Conservation (phyloP, 2,113 vertebrate species). For the Anoplopoma fimbria region DNA sequence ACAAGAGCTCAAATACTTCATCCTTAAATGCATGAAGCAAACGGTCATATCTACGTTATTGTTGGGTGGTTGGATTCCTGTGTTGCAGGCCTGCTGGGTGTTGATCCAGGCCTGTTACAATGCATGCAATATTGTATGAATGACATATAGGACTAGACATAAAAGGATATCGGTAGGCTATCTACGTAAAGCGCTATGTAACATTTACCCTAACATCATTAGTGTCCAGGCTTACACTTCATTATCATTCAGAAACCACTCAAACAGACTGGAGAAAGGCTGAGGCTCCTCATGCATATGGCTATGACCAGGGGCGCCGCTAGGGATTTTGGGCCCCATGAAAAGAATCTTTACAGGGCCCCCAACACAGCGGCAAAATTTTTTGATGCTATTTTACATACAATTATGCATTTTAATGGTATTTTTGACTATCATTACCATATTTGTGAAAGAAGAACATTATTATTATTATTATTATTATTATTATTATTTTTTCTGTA, state of each 20-base stretch:
- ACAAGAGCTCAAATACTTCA: not conserved
- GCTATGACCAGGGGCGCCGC: no score
- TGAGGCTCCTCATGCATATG: not conserved
- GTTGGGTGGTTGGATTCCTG: not conserved
- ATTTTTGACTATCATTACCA: no score
- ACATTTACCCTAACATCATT: not conserved
- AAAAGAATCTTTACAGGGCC: no score
- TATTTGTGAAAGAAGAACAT: no score
- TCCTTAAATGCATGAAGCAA: not conserved
- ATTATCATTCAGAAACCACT: not conserved
- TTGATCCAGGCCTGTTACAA: not conserved
- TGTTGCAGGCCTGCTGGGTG: not conserved
- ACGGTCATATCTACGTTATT: not conserved
- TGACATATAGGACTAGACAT: not conserved
- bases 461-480: no score
- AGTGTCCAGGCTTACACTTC: not conserved
- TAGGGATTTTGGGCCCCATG: no score
- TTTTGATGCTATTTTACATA: no score
- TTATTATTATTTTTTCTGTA: no score
- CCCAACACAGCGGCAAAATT: no score
- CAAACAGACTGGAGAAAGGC: not conserved
- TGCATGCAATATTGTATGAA: conserved; percentile 1
- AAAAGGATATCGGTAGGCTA: not conserved
- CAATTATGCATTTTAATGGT: no score
- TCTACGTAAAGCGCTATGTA: not conserved